phyloP scores from a whole-genome alignment of 2,797 vertebrate species.

The Loriculus beryllinus region DNA sequence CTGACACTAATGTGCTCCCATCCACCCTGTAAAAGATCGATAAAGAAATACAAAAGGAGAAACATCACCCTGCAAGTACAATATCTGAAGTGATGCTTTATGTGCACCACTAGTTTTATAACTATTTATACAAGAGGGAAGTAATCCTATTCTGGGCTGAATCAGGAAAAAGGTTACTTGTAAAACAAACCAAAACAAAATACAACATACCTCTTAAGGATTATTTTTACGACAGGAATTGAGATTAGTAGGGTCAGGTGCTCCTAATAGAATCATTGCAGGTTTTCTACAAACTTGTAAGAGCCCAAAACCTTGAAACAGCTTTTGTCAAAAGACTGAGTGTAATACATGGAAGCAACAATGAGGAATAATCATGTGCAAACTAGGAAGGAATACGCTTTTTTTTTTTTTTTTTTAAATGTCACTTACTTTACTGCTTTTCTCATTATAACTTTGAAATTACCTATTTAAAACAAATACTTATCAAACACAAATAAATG shows the following conservation, averaged over 20 bases:
- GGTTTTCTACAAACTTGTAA: not conserved
- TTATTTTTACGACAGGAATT: not conserved
- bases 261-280: not conserved
- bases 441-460: not conserved
- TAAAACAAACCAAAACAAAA: not conserved
- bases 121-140: not conserved
- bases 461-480: not conserved
- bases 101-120: not conserved
- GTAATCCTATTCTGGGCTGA: not conserved
- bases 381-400: not conserved
- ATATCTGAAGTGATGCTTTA: not conserved
- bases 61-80: not conserved
- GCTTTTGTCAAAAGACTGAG: not conserved
- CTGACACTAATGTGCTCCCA: slow-evolving; percentile 94
- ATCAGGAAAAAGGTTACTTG: not conserved
- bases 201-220: not conserved
- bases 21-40: slow-evolving; percentile 81
- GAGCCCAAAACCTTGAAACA: not conserved
- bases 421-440: not conserved
- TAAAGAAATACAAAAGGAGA: not conserved
- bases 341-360: not conserved
- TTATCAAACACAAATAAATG: not conserved
- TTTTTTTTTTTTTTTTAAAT: not conserved
- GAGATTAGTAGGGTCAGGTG: not conserved
- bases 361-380: fast-evolving